Evolutionary conservation across 2,797 vertebrate species (phyloP).

Genomic region (Clarias laeviceps): DNA sequence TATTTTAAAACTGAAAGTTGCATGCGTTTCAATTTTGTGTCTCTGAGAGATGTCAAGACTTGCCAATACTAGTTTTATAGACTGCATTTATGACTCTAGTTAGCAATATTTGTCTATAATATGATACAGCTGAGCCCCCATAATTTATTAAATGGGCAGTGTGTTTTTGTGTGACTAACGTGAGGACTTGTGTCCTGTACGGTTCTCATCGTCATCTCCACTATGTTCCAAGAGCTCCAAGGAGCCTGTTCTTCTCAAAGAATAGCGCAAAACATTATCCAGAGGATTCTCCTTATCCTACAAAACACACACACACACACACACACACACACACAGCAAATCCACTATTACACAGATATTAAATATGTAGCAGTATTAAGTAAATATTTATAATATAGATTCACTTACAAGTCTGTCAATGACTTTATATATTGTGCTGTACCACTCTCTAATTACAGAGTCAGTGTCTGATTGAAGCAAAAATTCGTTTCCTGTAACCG

Average conservation of each 20-base stretch:
- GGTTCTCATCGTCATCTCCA: conserved; percentile 82
- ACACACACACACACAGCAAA: not conserved
- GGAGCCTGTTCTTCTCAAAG: conserved; percentile 70
- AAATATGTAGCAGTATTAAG: not conserved
- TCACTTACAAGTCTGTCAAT: conserved; percentile 84
- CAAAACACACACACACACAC: conserved; percentile 30
- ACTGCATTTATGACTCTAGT: not conserved
- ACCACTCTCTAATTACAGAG: conserved; percentile 84
- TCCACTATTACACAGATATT: not conserved
- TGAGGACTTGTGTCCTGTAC: conserved; percentile 56
- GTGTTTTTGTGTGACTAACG: conserved; percentile 64
- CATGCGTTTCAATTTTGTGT: not conserved
- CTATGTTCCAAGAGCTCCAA: conserved; percentile 84
- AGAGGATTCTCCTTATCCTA: conserved; percentile 90
- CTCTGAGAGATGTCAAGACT: not conserved
- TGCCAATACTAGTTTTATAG: not conserved
- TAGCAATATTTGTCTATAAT: not conserved
- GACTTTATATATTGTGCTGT: conserved; percentile 81
- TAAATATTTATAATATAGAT: not conserved
- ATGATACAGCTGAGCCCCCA: not conserved
- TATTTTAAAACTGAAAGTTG: not conserved
- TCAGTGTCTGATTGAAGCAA: conserved; percentile 90
- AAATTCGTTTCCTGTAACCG: conserved; percentile 89
- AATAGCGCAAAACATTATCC: conserved; percentile 81
- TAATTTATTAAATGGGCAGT: not conserved